Conservation (phyloP, 2,113 vertebrate genomes). For the Lanius ludovicianus region DNA sequence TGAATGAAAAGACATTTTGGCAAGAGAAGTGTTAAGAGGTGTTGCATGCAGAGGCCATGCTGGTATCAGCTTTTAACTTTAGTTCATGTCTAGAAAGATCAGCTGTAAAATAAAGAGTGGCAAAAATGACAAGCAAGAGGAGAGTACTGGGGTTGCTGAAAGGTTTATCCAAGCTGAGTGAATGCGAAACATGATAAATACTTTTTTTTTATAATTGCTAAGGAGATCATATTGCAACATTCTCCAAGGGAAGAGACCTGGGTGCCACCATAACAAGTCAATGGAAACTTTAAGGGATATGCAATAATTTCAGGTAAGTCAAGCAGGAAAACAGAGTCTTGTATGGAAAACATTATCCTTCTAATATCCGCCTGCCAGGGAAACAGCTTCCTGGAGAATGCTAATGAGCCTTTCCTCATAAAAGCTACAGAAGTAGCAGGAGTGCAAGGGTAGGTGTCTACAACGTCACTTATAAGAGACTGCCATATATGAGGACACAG, state of each 20-base stretch:
- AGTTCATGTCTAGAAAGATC: background rate
- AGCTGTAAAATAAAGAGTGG: background rate
- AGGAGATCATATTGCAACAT: background rate
- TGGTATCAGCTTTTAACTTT: background rate
- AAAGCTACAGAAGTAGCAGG: background rate
- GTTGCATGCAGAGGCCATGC: background rate
- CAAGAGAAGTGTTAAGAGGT: background rate
- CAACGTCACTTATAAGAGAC: background rate
- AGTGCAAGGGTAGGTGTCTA: background rate
- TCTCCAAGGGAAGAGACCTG: background rate
- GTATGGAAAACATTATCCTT: background rate
- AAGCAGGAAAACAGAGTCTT: background rate
- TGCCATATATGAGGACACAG: background rate
- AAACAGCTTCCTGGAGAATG: background rate
- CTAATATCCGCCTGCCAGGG: background rate
- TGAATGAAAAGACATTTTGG: background rate
- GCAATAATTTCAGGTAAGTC: background rate
- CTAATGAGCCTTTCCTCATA: background rate
- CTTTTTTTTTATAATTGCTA: background rate
- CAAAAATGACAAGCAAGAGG: background rate
- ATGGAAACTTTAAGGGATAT: background rate
- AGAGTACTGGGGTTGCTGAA: background rate
- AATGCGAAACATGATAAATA: background rate
- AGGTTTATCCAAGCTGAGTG: background rate
- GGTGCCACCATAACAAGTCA: background rate